Evolutionary conservation across 23 tunicate species (phyloP).

Genomic region (Botrylloides violaceus): DNA sequence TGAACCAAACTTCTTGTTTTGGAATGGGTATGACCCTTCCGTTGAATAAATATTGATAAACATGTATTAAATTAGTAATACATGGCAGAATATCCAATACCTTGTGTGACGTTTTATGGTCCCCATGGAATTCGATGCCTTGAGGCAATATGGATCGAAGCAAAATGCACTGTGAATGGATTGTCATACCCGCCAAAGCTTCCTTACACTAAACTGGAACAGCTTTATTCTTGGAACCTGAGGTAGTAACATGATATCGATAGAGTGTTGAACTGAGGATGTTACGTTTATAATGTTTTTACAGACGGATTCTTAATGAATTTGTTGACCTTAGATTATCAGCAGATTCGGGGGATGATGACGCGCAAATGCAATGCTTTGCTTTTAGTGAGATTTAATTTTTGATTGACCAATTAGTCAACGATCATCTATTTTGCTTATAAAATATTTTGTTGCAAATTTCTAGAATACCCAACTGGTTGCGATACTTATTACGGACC

Average conservation of each 20-base stretch:
- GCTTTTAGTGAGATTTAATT: conserved; percentile 6
- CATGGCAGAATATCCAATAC: conserved; percentile 1
- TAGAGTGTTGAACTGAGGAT: too few species aligned
- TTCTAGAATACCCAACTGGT: conserved; percentile 18
- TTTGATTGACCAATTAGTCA: not conserved
- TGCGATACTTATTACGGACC: conserved; percentile 23
- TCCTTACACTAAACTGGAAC: not conserved
- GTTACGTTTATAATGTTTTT: too few species aligned
- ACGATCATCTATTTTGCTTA: not conserved
- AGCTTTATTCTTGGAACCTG: conserved; percentile 1
- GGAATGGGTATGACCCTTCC: conserved; percentile 4
- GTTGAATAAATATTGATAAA: too few species aligned
- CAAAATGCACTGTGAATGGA: conserved; percentile 1
- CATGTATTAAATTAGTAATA: not conserved
- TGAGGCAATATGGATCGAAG: conserved; percentile 13
- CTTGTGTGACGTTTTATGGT: conserved; percentile 12
- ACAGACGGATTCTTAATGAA: too few species aligned
- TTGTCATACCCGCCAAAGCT: conserved; percentile 4
- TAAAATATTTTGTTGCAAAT: not conserved
- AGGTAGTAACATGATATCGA: not conserved
- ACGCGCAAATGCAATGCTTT: conserved; percentile 6
- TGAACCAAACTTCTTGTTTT: not conserved
- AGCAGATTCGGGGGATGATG: not conserved
- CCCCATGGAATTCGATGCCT: conserved; percentile 20
- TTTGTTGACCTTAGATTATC: too few species aligned